Percentiles rank a stretch among this genome's conserved stretches.
Evolutionary conservation across 2,113 vertebrate genomes (phyloP).

Genomic region (Thryonomys swinderianus): DNA sequence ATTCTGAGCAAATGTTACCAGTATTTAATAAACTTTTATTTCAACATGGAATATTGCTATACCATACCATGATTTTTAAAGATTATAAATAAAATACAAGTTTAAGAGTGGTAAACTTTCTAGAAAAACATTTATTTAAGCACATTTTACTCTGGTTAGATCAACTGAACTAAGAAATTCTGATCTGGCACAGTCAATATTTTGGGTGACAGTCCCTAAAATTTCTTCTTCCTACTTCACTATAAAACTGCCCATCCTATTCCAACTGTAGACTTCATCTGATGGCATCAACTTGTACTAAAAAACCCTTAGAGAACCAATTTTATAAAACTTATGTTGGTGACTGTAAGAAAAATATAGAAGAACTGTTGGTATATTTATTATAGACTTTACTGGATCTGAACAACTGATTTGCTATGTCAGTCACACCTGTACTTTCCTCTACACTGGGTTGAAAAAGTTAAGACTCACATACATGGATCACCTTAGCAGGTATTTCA

Average conservation of each 20-base stretch:
- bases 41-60: neutral
- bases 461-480: neutral
- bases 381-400: neutral
- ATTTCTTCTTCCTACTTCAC: neutral
- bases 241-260: neutral
- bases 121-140: neutral
- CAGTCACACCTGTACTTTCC: neutral
- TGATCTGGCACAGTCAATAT: neutral
- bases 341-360: neutral
- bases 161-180: neutral
- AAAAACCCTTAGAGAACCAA: neutral
- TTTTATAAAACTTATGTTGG: constrained; percentile 5
- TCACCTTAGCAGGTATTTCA: neutral
- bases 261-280: neutral
- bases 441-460: neutral
- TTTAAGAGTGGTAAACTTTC: constrained; percentile 7
- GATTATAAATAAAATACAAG: constrained; percentile 45
- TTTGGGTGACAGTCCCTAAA: neutral
- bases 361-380: neutral
- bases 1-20: neutral
- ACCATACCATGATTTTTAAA: neutral
- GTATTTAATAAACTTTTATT: constrained; percentile 31
- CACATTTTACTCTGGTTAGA: neutral
- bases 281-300: neutral
- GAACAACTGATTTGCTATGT: neutral